Base-by-base conservation (phyloP, 2,888 invertebrate genomes). In the Epiblema foenella region DNA sequence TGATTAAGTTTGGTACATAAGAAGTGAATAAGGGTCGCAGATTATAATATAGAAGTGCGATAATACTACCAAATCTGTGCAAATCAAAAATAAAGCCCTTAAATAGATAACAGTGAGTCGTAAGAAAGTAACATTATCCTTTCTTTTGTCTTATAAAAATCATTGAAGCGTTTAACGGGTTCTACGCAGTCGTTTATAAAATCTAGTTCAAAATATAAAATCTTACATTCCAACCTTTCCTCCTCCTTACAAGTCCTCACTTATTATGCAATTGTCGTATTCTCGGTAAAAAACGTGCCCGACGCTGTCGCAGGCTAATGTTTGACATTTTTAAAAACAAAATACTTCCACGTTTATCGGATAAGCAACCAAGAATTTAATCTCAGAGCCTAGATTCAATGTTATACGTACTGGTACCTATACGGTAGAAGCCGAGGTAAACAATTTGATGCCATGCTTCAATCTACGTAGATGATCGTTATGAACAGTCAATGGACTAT, bases 401-500 rank as follows among this genome's bases (percentile, higher is more conserved):
- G 18, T 17, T 18, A 58, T 33, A 51, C 42, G 49, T 39, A 52
- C 24, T 24, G n/a, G 20, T 68, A n/a, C n/a, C n/a, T n/a, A 62
- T 46, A 59, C 12, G 39, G 29, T 24, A 39, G 29, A 39, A 60
- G 29, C 52, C 29, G 33, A 62, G 24, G 52, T 64, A 63, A 75
- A 75, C 76, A 77, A 76, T 76, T 74, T 74, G 73, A 75, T 70
- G 77, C 77, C 78, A 80, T 76, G 78, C 80, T 83, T 79, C 83
- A 83, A 84, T 84, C 84, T 81, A 71, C 67, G 62, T 62, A 79
- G 77, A 74, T 74, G 78, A 82, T 83, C 83, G 84, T 84, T 85
- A 86, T 87, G 83, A 86, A 81, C 84, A 86, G 82, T 88, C 86
- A 85, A 89, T 87, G 86, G 82, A 84, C 85, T 81, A 83, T 91